Evolutionary conservation across 1,140 invertebrate species (phyloP).

Genomic region (Calliphora vicina): DNA sequence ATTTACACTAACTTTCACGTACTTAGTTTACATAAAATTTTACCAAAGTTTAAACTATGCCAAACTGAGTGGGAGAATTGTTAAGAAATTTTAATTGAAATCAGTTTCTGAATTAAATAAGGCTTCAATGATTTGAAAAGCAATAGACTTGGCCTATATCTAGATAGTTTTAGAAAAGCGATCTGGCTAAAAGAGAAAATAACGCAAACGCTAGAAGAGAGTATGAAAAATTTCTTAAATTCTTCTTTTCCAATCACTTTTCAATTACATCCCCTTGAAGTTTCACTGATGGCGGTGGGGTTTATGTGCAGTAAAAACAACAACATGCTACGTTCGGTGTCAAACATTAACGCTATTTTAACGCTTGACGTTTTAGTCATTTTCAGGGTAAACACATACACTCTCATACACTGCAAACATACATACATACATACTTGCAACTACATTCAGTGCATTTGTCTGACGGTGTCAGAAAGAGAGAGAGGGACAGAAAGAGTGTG

Average conservation of each 20-base stretch:
- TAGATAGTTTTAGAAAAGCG: no score
- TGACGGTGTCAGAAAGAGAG: not conserved
- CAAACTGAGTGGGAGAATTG: not conserved
- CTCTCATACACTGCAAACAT: no score
- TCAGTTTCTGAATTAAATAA: no score
- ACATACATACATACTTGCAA: no score
- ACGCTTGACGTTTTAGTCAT: conserved; percentile 33
- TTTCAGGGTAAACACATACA: conserved; percentile 5
- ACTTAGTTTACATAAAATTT: not conserved
- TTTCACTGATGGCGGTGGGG: not conserved
- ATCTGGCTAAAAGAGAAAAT: not conserved
- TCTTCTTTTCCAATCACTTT: no score
- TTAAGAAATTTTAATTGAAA: not conserved
- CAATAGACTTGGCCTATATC: no score
- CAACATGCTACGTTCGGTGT: conserved; percentile 28
- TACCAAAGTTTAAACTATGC: not conserved
- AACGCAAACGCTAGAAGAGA: not conserved
- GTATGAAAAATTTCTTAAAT: not conserved
- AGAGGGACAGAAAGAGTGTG: not conserved
- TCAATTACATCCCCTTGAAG: not conserved
- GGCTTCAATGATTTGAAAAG: no score
- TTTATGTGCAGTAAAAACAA: not conserved
- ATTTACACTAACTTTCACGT: conserved; percentile 36
- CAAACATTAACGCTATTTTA: conserved; percentile 33
- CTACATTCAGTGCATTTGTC: not conserved